These are phyloP conservation scores for Pinctada fucata DNA, from an alignment of 2,888 invertebrate genomes.

Conservation along the genomic window DNA sequence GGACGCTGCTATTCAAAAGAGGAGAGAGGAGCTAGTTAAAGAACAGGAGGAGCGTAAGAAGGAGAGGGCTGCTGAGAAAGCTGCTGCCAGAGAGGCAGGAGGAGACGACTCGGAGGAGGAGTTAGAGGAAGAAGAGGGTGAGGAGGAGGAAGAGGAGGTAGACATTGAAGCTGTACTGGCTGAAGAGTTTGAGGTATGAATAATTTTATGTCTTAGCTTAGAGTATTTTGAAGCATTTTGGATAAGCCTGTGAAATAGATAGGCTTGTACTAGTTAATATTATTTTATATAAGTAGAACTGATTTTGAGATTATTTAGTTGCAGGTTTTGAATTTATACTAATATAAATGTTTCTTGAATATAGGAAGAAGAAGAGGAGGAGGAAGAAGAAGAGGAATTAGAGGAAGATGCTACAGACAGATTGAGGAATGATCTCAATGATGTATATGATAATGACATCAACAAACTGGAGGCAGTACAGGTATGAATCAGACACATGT, in stretches of 20 bases:
- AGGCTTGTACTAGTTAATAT: too few relatives aligned
- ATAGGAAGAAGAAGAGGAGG: slow-evolving; percentile 76
- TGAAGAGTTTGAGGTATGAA: slow-evolving; percentile 71
- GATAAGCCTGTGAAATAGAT: too few relatives aligned
- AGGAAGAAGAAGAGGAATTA: slow-evolving; percentile 76
- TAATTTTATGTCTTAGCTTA: background rate
- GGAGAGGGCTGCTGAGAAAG: slow-evolving; percentile 56
- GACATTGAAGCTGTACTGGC: slow-evolving; percentile 74
- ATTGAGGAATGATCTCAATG: slow-evolving; percentile 73
- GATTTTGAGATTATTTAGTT: background rate
- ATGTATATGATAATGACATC: slow-evolving; percentile 73
- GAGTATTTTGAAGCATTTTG: too few relatives aligned
- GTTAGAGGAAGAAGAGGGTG: slow-evolving; percentile 72
- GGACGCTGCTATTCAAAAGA: slow-evolving; percentile 71
- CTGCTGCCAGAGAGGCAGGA: slow-evolving; percentile 53
- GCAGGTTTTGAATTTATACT: background rate
- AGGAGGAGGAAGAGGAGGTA: slow-evolving; percentile 71
- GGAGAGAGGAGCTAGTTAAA: slow-evolving; percentile 71
- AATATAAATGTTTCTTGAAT: slow-evolving; percentile 1
- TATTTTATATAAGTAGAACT: too few relatives aligned
- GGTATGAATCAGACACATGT: slow-evolving; percentile 45
- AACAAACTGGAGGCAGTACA: slow-evolving; percentile 70
- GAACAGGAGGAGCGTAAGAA: slow-evolving; percentile 65
- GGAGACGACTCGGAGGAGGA: slow-evolving; percentile 67
- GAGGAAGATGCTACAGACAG: slow-evolving; percentile 76